phyloP scores from a whole-genome alignment of 2,113 vertebrate species.

The Pygoscelis adeliae region DNA sequence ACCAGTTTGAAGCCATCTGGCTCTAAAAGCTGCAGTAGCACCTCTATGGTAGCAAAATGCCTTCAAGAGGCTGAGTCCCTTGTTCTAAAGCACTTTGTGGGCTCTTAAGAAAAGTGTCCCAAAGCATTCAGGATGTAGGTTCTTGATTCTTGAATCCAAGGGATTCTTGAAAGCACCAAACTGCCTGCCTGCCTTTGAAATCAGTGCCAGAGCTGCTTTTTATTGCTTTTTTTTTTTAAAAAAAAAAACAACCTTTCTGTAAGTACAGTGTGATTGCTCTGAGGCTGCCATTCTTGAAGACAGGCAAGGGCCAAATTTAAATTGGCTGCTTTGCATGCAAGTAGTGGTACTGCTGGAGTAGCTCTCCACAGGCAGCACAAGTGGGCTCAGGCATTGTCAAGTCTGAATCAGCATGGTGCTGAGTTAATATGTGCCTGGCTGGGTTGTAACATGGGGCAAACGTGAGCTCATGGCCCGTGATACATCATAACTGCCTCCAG shows the following conservation, averaged over 20 bases:
- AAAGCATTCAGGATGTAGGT: neutral
- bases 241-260: neutral
- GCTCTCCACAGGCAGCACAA: neutral
- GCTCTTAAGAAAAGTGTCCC: neutral
- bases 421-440: neutral
- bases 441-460: neutral
- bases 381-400: neutral
- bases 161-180: neutral
- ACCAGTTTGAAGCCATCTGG: neutral
- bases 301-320: neutral
- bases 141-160: neutral
- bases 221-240: neutral
- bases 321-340: neutral
- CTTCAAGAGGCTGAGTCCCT: neutral
- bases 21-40: neutral
- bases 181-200: neutral
- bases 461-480: accelerated
- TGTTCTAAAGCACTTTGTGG: neutral
- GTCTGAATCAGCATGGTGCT: neutral
- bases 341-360: neutral
- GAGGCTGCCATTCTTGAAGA: neutral
- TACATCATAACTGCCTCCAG: neutral
- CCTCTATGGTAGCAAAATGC: neutral
- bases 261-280: neutral
- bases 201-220: neutral